phyloP scores from a whole-genome alignment of 2,797 vertebrate species.

The Dicrostonyx torquatus region DNA sequence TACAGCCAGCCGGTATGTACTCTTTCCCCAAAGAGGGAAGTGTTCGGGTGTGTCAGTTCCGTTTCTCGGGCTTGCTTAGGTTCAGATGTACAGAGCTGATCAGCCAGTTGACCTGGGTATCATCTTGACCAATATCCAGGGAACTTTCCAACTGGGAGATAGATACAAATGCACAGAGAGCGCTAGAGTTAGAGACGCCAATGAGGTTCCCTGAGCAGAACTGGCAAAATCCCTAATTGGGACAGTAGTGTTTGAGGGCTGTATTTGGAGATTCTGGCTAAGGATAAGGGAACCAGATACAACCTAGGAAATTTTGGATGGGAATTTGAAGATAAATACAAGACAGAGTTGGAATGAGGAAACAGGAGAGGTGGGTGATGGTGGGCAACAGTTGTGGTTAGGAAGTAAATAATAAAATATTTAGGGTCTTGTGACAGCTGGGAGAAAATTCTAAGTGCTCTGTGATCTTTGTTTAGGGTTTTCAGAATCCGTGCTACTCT shows the following conservation, averaged over 20 bases:
- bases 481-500: neutral
- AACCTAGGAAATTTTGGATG: neutral
- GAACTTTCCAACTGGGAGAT: neutral
- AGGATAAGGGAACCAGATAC: neutral
- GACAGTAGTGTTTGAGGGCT: neutral
- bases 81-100: neutral
- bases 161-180: neutral
- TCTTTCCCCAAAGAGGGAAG: neutral
- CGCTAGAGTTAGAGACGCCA: neutral
- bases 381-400: neutral
- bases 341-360: neutral
- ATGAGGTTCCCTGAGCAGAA: neutral
- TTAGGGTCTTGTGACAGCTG: neutral
- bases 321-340: slow-evolving; percentile 1
- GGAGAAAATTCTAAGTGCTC: neutral
- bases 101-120: neutral
- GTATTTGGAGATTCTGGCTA: neutral
- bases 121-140: neutral
- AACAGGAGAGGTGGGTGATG: neutral
- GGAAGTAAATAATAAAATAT: neutral
- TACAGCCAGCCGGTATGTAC: neutral
- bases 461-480: neutral
- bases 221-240: neutral
- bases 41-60: rapidly evolving
- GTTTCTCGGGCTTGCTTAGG: neutral